phyloP scores from a whole-genome alignment of 2,113 vertebrate genomes.

The Numida meleagris region DNA sequence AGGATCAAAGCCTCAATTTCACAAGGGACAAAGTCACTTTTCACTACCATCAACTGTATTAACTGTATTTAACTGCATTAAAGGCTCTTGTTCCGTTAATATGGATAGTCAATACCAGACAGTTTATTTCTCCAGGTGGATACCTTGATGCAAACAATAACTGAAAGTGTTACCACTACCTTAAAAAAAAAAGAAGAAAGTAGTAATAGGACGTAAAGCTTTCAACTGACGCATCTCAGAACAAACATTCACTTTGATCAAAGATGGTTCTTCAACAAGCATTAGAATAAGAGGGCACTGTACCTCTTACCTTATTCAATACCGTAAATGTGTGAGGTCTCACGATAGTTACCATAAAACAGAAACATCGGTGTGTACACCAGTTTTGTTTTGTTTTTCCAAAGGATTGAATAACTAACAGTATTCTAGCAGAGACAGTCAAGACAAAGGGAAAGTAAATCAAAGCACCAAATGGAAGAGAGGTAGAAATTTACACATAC shows the following conservation, averaged over 20 bases:
- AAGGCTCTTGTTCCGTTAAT: not conserved
- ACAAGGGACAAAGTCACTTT: accelerated
- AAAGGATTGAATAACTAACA: not conserved
- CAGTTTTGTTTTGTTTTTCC: not conserved
- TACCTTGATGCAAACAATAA: not conserved
- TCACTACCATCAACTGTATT: not conserved
- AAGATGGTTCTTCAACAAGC: not conserved
- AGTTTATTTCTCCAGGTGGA: not conserved
- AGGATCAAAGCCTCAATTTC: not conserved
- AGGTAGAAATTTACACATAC: not conserved
- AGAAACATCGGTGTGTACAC: not conserved
- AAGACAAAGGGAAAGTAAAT: constrained; percentile 29
- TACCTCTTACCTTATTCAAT: not conserved
- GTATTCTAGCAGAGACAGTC: not conserved
- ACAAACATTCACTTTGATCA: not conserved
- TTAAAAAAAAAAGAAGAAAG: not conserved
- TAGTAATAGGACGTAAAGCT: not conserved
- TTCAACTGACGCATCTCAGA: not conserved
- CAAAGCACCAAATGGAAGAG: constrained; percentile 19
- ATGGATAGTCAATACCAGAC: accelerated
- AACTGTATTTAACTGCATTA: not conserved
- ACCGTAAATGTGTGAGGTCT: not conserved
- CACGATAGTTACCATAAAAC: not conserved
- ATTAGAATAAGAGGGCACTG: not conserved
- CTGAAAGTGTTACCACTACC: not conserved